Evolutionary conservation across 2,888 invertebrate species (phyloP).

Genomic region (Zootermopsis nevadensis): DNA sequence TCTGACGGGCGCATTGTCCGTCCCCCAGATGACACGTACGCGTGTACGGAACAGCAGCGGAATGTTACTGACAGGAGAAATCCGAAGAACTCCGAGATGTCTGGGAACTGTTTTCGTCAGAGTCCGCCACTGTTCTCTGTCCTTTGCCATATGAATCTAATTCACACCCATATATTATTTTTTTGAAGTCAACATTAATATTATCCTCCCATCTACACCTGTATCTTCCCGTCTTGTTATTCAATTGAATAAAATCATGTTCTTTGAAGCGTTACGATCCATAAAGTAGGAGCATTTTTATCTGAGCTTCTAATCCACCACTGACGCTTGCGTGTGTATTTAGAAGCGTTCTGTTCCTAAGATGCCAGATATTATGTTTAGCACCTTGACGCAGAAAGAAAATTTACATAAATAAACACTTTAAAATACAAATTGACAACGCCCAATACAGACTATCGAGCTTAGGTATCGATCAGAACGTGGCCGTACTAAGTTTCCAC

Average conservation of each 20-base stretch:
- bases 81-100: no score
- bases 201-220: background rate
- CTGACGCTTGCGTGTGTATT: constrained; percentile 2
- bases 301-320: background rate
- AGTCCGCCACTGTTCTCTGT: no score
- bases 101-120: no score
- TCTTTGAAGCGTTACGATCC: background rate
- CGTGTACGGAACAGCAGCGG: no score
- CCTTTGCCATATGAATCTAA: no score
- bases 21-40: no score
- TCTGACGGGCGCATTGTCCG: no score
- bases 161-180: no score
- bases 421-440: constrained; percentile 40
- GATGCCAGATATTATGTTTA: constrained; percentile 25
- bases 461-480: background rate
- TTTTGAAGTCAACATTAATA: no score
- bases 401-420: constrained; percentile 41
- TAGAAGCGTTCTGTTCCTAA: background rate
- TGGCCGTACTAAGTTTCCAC: background rate
- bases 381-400: constrained; percentile 20
- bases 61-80: no score
- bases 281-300: background rate
- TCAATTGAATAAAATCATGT: background rate
- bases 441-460: constrained; percentile 31
- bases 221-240: no score